Evolutionary conservation across 2,113 vertebrate species (phyloP), one percentile per base, ranked within the genome.

Genomic region (Strix aluco): DNA sequence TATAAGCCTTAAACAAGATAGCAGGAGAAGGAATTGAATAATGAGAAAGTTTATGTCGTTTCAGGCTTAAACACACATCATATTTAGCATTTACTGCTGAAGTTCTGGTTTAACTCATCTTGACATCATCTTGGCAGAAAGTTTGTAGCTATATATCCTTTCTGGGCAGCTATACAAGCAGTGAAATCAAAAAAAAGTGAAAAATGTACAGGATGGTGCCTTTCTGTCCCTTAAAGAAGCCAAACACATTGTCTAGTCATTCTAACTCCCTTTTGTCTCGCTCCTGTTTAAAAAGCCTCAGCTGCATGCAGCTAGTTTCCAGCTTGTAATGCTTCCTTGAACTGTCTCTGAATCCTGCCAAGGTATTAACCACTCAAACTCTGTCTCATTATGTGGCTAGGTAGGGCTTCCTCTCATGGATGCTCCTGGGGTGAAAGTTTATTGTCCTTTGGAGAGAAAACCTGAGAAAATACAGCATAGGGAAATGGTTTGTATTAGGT

Each of bases 61-160:
- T 92, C 55, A 84, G 69, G 44, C 57, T 91, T 84, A 54, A 84
- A 65, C 52, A 54, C 75, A 94, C 65, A 93, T 93, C 63, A 66
- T 57, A 36, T 62, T 54, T 95, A 88, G 40, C 47, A 67, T 96
- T 95, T 93, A 88, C 57, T 92, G 90, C 58, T 80, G 54, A 72
- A 88, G 54, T 90, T 84, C 88, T 93, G 90, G 44, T 93, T 96
- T 96, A 88, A 96, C 88, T 97, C 94, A 91, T 94, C 52, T 81
- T 85, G 94, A 96, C 92, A 85, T 65, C 79, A 70, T 91, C 32
- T 91, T 97, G 97, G 92, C 94, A 96, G 74, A 81, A 81, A 57
- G 21, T 59, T 66, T 94, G 70, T 54, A 72, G 38, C 81, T 92
- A 74, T 87, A 84, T 90, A 90, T 95, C 71, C 47, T 25, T 94